Evolutionary conservation across 2,797 vertebrate species (phyloP), one percentile per base, ranked within the genome.

Genomic region (Amazonetta brasiliensis): DNA sequence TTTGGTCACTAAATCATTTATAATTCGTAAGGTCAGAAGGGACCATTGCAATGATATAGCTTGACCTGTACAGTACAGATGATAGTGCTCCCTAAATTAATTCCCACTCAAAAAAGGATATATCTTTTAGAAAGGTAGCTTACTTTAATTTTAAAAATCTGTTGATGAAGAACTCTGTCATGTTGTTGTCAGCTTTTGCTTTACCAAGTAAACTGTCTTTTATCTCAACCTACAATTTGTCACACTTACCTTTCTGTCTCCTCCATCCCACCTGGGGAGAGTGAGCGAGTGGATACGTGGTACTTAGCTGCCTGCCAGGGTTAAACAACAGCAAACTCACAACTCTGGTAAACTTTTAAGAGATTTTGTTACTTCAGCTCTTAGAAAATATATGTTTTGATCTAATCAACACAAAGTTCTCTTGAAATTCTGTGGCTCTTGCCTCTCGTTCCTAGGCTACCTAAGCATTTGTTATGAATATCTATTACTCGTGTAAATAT

Each of bases 1-100:
- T 95, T 96, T 90, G 80, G 74, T 88, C 77, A 62, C 56, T 72
- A 83, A 91, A 67, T 25, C 80, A 84, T 87, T 96, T 91, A 63
- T 89, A 86, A 91, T 73, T 81, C 30, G 10, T 44, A 73, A 83
- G 88, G 73, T 82, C 64, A 88, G 62, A 88, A 80, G 35, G n/a
- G 87, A 43, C 37, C 11, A 5, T 68, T 13, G 56, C 46, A 71
- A 21, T 79, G 55, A 82, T 59, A 16, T 69, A 64, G 55, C 67
- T 48, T 92, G 92, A 80, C 43, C 43, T 37, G 37, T 5, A 4
- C 28, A 41, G 28, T 22, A 66, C 63, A 82, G 46, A 56, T 5
- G 17, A 6, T 4, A 56, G 28, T 39, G 33, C 31, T 89, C 81
- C 43, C 15, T 89, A 87, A 93, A 89, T 93, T 81, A 89, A 79